Base-by-base conservation (phyloP, 2,113 vertebrate species). In the Capra hircus region DNA sequence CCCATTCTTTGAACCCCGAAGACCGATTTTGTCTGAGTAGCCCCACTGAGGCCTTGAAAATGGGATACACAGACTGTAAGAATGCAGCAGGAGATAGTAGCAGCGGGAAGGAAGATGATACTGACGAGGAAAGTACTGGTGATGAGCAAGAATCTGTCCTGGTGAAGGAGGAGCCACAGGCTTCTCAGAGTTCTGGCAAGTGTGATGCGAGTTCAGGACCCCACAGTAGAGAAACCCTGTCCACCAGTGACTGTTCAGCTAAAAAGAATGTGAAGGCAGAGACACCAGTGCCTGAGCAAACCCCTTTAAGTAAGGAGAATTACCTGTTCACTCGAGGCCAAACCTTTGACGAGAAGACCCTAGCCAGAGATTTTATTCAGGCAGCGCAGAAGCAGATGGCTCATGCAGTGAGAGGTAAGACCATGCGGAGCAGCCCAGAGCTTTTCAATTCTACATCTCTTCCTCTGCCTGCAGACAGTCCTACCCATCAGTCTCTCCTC, bases 331-430 rank as follows among this genome's bases (percentile, higher is more conserved):
- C 95, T 59, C 83, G 97, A 92, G 23, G 96, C 94, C 90, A 97
- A 57, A 97, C 94, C 0, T 95, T 96, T 3, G 98, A 97, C 1
- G 97, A 98, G 71, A 91, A 98, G 0, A 27, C 93, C 7, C 95
- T 99, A 96, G 99, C 99, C 95, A 99, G 99, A 98, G 99, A 99
- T 98, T 98, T 99, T 71, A 98, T 99, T 88, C 98, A 99, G 59
- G 99, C 98, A 1, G 98, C 99, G 8, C 99, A 99, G 81, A 99
- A 99, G 97, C 98, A 99, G 82, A 98, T 98, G 98, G 98, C 98
- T n/a, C 99, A 99, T 5, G 98, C 98, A 1, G 98, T 97, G 98
- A 98, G 98, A 98, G 98, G 98, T 90, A 99, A 99, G 95, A 91
- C 95, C 74, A 98, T 97, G 92, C 98, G 97, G 74, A 92, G 99